Percentiles rank a stretch among this genome's conserved stretches.
These are phyloP conservation scores for Cariama cristata DNA, from an alignment of 2,113 vertebrate genomes.

Conservation along the genomic window DNA sequence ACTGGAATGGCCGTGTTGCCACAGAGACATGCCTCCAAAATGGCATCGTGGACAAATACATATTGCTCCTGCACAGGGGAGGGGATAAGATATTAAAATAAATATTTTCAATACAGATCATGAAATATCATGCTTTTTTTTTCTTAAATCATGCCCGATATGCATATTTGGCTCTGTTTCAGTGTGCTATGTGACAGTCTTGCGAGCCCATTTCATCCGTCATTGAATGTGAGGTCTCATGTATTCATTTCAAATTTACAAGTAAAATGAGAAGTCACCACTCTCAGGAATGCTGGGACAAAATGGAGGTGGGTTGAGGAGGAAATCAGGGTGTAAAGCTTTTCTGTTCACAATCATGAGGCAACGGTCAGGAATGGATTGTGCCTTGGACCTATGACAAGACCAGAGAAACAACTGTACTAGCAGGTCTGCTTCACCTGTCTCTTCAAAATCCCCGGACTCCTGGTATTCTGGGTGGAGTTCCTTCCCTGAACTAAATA, in stretches of 20 bases:
- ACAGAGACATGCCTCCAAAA: slow-evolving; percentile 95
- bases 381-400: not conserved
- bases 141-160: not conserved
- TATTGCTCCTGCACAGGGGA: slow-evolving; percentile 90
- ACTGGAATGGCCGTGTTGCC: slow-evolving; percentile 97
- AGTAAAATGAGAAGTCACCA: not conserved
- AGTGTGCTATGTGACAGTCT: slow-evolving; percentile 39
- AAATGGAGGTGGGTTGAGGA: not conserved
- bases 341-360: not conserved
- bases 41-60: slow-evolving; percentile 97
- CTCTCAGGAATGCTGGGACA: not conserved
- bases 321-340: not conserved
- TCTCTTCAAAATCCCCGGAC: not conserved
- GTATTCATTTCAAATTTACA: not conserved
- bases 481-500: not conserved
- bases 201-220: slow-evolving; percentile 21
- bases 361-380: not conserved
- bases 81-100: not conserved
- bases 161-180: slow-evolving; percentile 34
- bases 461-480: not conserved
- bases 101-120: not conserved
- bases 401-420: not conserved
- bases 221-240: not conserved
- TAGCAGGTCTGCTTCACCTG: not conserved
- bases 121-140: not conserved